phyloP scores from a whole-genome alignment of 2,113 vertebrate genomes.

The Myiopsitta monachus region DNA sequence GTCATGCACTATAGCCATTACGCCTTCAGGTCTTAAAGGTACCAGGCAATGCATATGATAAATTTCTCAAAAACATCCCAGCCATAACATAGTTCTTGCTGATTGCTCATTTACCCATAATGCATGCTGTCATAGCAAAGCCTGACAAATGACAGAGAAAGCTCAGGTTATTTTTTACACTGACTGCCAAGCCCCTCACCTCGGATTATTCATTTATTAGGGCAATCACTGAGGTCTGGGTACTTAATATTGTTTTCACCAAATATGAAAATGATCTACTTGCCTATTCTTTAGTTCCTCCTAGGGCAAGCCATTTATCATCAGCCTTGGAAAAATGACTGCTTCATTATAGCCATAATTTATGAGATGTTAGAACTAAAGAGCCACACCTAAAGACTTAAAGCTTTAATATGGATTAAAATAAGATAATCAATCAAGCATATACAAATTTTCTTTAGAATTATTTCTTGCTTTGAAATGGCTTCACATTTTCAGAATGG shows the following conservation, averaged over 20 bases:
- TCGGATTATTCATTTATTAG: slow-evolving; percentile 90
- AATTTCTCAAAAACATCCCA: slow-evolving; percentile 86
- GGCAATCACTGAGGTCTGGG: slow-evolving; percentile 82
- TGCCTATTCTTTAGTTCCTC: slow-evolving; percentile 86
- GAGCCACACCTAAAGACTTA: slow-evolving; percentile 87
- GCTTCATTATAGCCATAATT: slow-evolving; percentile 88
- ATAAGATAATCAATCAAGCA: slow-evolving; percentile 85
- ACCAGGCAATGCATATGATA: slow-evolving; percentile 86
- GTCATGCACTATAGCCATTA: slow-evolving; percentile 85
- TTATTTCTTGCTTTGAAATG: slow-evolving; percentile 77
- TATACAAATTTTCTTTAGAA: slow-evolving; percentile 76
- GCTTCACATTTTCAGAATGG: slow-evolving; percentile 46
- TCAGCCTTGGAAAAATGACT: slow-evolving; percentile 86
- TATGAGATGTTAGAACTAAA: slow-evolving; percentile 87
- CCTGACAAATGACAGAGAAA: slow-evolving; percentile 87
- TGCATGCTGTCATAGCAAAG: slow-evolving; percentile 89
- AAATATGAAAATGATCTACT: slow-evolving; percentile 95
- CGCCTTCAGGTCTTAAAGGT: slow-evolving; percentile 85
- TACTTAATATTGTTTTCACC: slow-evolving; percentile 89
- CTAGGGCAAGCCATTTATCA: slow-evolving; percentile 87
- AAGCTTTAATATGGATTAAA: slow-evolving; percentile 86
- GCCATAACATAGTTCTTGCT: slow-evolving; percentile 88
- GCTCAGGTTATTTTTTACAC: slow-evolving; percentile 87
- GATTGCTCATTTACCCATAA: slow-evolving; percentile 92
- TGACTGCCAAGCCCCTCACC: slow-evolving; percentile 87